phyloP scores from a whole-genome alignment of 2,113 vertebrate genomes.

The Picathartes gymnocephalus region DNA sequence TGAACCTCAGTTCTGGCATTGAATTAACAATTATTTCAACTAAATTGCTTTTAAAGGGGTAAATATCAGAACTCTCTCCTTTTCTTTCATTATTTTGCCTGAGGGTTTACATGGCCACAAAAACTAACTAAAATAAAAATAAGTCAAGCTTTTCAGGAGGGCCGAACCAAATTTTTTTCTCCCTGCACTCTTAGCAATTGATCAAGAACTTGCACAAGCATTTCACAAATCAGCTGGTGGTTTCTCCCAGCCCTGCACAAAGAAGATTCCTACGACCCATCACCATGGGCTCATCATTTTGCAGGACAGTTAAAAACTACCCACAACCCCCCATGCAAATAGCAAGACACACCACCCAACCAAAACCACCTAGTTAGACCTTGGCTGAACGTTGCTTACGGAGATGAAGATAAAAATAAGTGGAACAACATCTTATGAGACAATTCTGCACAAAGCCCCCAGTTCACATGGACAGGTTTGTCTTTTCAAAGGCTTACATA shows the following conservation, averaged over 20 bases:
- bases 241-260: neutral
- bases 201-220: neutral
- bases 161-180: neutral
- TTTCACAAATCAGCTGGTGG: accelerated
- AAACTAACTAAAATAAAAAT: neutral
- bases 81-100: neutral
- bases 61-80: neutral
- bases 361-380: neutral
- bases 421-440: accelerated
- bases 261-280: neutral
- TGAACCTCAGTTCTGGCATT: neutral
- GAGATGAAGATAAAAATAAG: neutral
- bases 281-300: neutral
- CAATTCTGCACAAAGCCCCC: neutral
- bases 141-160: neutral
- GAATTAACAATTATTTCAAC: neutral
- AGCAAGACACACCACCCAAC: neutral
- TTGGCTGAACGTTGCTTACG: neutral
- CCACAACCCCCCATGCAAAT: accelerated
- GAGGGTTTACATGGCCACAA: neutral
- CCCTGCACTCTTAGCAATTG: neutral
- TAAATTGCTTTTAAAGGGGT: neutral
- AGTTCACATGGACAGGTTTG: accelerated
- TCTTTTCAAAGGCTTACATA: neutral
- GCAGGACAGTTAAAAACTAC: neutral